Evolutionary conservation across 2,113 vertebrate species (phyloP).

Genomic region (Oncorhynchus kisutch): DNA sequence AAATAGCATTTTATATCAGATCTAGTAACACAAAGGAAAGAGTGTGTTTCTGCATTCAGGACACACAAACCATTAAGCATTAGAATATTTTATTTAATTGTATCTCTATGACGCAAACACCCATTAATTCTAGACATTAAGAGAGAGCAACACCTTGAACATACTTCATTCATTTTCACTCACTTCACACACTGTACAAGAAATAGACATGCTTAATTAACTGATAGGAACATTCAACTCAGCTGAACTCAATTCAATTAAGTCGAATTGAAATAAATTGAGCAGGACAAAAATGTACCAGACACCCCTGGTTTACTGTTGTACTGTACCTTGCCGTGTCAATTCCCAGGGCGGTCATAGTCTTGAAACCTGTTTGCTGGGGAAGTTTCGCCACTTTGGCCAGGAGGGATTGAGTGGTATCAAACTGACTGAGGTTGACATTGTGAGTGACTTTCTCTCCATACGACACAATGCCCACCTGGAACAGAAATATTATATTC

Average conservation of each 20-base stretch:
- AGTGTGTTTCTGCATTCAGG: neutral
- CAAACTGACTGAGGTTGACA: conserved; percentile 88
- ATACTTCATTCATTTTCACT: too few species aligned
- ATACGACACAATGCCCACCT: conserved; percentile 97
- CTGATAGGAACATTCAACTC: neutral
- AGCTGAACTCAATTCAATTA: neutral
- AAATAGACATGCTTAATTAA: neutral
- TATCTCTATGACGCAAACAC: too few species aligned
- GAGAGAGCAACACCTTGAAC: too few species aligned
- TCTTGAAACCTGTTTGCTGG: conserved; percentile 83
- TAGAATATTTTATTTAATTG: too few species aligned
- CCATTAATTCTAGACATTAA: too few species aligned
- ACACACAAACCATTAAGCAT: neutral
- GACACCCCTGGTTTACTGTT: neutral
- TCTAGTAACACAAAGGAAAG: neutral
- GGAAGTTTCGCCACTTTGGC: conserved; percentile 71
- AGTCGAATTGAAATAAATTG: neutral
- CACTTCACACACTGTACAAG: too few species aligned
- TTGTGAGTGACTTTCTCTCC: conserved; percentile 86
- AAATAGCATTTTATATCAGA: neutral
- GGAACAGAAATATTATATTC: conserved; percentile 8
- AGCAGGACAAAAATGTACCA: neutral
- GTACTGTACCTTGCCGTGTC: conserved; percentile 85
- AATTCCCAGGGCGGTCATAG: conserved; percentile 90
- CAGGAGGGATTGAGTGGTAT: conserved; percentile 76